phyloP scores from a whole-genome alignment of 2,888 invertebrate species.

The Pandemis cinnamomeana region DNA sequence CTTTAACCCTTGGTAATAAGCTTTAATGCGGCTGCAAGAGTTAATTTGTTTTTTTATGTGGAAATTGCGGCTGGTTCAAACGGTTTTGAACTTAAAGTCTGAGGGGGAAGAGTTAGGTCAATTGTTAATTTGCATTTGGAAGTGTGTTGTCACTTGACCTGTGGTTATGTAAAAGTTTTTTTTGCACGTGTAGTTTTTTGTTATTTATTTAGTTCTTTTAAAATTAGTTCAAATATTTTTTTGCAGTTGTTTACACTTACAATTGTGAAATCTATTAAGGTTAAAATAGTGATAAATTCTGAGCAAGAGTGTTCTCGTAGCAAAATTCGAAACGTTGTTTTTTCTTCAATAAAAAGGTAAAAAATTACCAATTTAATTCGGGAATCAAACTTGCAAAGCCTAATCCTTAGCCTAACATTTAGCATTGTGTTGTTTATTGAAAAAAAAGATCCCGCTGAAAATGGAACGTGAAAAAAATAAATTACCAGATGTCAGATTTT shows the following conservation, averaged over 20 bases:
- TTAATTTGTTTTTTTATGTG: background rate
- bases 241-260: no score
- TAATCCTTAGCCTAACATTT: no score
- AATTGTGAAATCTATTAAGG: no score
- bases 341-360: no score
- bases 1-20: conserved; percentile 2
- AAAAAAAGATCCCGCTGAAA: background rate
- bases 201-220: background rate
- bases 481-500: background rate
- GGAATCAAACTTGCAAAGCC: no score
- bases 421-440: no score
- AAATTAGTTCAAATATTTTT: background rate
- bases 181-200: background rate
- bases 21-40: background rate
- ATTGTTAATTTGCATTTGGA: background rate
- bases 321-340: no score
- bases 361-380: no score
- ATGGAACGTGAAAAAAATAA: background rate
- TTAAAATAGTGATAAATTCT: no score
- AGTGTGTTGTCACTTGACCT: background rate
- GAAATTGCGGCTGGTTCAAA: background rate
- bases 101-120: background rate
- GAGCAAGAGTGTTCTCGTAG: no score
- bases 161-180: conserved; percentile 1
- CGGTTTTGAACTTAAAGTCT: background rate